phyloP scores from a whole-genome alignment of 2,888 invertebrate species.

The Pristionchus arcanus region DNA sequence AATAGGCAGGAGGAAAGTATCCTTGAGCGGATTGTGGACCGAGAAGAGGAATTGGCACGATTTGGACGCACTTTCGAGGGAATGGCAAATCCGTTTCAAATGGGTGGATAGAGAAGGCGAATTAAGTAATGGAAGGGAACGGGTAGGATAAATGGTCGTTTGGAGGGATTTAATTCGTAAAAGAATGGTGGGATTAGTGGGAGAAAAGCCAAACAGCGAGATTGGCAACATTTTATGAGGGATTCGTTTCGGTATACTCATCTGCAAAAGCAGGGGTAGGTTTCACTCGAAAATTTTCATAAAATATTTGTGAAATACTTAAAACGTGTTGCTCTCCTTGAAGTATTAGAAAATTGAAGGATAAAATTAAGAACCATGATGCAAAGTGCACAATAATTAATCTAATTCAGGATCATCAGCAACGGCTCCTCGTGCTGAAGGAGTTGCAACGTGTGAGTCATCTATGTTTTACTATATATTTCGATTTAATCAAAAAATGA shows the following conservation, averaged over 20 bases:
- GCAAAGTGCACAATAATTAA: background rate
- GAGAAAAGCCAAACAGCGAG: background rate
- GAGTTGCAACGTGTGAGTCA: background rate
- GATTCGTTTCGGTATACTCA: too few species aligned
- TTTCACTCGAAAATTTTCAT: too few species aligned
- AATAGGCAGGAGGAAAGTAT: conserved; percentile 40
- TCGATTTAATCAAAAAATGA: too few species aligned
- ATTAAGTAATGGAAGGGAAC: background rate
- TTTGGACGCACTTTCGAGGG: background rate
- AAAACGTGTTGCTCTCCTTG: too few species aligned
- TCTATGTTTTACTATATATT: too few species aligned
- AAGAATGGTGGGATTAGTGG: background rate
- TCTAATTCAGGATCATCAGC: background rate
- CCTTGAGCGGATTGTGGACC: conserved; percentile 22
- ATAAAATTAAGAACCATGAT: background rate
- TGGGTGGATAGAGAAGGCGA: background rate
- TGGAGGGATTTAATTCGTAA: background rate
- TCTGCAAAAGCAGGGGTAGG: too few species aligned
- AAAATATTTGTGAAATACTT: too few species aligned
- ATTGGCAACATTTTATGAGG: background rate
- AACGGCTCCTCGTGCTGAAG: conserved; percentile 7
- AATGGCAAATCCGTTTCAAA: conserved; percentile 7
- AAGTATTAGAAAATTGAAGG: background rate
- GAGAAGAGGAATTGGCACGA: background rate
- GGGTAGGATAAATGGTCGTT: conserved; percentile 14